Base-by-base conservation (phyloP, 53 echinoderm and acorn worm species). In the Henricia sp. region DNA sequence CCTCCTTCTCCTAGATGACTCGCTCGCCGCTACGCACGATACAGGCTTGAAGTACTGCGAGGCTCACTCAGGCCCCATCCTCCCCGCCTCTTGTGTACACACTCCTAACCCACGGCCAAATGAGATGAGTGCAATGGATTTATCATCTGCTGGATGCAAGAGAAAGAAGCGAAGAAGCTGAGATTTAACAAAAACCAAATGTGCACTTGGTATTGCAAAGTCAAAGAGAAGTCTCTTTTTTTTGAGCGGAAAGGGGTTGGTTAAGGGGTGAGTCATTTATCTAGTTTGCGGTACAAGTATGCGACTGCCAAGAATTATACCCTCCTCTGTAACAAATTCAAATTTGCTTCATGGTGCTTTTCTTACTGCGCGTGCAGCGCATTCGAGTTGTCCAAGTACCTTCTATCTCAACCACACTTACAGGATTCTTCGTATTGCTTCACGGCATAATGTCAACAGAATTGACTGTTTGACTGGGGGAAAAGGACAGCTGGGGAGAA, bases 271-370 rank as follows among this genome's bases (percentile, higher is more conserved):
- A 80, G 62, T 80, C 80, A 80, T 80, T 80, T 64, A 80, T 64
- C 25, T 39, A 57, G 58, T 75, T 57, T 57, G 28, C 52, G 19
- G 42, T 42, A n/a, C n/a, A n/a, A 32, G 43, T 29, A 20, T 19
- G 57, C n/a, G n/a, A 64, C 44, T 64, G 80, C 64, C 24, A 46
- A 64, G 80, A 80, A 80, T 80, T 80, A 80, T 64, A 80, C 80
- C 46, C 42, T 33, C 50, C 63, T n/a, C 19, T 52, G 36, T 33
- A 80, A 80, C 64, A 80, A 63, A 80, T 80, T 63, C 64, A 64
- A 64, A 63, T 80, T 80, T 62, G 80, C 80, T 80, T 80, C 64
- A 80, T 48, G 80, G 80, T 80, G 80, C 50, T 80, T 62, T 62
- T 80, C 64, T 62, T 41, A 50, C 63, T 28, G 38, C 50, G 32